Percentiles rank a stretch among this genome's conserved stretches.
phyloP scores from a whole-genome alignment of 92 coral and sea anemone species.

The Palythoa caribaeorum region DNA sequence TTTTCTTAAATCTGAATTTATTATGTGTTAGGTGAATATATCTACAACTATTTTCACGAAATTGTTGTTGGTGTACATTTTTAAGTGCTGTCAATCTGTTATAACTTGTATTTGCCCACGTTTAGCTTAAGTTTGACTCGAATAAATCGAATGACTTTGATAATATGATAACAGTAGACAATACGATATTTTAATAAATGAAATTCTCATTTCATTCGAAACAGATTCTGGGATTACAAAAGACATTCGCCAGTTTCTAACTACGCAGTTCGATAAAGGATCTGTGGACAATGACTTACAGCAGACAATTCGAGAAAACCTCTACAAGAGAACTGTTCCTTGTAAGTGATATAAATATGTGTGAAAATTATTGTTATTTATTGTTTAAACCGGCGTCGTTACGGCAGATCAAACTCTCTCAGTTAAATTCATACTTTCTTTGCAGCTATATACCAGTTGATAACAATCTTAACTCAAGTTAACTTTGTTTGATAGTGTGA shows the following conservation, averaged over 20 bases:
- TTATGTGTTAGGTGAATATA: neutral
- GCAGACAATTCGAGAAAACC: slow-evolving; percentile 95
- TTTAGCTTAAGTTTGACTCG: neutral
- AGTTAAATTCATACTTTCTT: no score
- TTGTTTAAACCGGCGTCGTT: neutral
- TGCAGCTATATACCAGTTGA: neutral
- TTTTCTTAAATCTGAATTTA: slow-evolving; percentile 4
- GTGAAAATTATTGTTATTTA: neutral
- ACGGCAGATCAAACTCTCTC: neutral
- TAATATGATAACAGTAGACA: neutral
- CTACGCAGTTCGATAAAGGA: slow-evolving; percentile 79
- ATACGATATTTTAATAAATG: slow-evolving; percentile 5
- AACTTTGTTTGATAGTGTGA: neutral
- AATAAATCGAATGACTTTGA: slow-evolving; percentile 1
- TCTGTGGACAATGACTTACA: slow-evolving; percentile 90
- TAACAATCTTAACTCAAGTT: neutral
- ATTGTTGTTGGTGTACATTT: neutral
- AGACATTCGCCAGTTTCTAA: slow-evolving; percentile 91
- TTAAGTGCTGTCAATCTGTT: neutral
- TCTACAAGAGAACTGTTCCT: slow-evolving; percentile 93
- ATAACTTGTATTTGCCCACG: neutral
- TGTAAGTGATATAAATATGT: slow-evolving; percentile 70
- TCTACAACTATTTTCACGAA: neutral
- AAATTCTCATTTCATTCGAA: slow-evolving; percentile 32
- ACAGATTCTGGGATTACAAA: slow-evolving; percentile 87